These are phyloP conservation scores for Parotia lawesii DNA, from an alignment of 2,113 vertebrate species.

Conservation along the genomic window DNA sequence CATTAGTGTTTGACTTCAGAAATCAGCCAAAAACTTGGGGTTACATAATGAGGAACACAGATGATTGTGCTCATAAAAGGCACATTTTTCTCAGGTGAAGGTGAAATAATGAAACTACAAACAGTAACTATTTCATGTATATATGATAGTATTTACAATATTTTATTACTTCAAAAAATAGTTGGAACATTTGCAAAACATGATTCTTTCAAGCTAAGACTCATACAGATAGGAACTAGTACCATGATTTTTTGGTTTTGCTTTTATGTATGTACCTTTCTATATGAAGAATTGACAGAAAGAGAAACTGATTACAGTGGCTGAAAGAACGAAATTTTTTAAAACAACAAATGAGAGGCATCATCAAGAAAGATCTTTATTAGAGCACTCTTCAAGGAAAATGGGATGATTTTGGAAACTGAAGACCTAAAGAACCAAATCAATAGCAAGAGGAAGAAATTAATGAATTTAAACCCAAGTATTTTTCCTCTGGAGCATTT, in stretches of 20 bases:
- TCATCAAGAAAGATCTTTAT: neutral
- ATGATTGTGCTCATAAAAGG: neutral
- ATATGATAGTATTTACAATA: neutral
- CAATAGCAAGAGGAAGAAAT: neutral
- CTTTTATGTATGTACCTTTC: neutral
- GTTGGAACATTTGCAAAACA: neutral
- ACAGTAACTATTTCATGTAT: neutral
- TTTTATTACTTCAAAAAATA: neutral
- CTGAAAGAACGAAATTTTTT: neutral
- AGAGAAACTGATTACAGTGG: neutral
- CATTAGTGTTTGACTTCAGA: neutral
- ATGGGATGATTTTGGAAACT: neutral
- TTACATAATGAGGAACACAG: neutral
- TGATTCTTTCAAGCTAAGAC: neutral
- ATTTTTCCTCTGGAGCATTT: neutral
- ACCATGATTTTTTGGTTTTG: neutral
- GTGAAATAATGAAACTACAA: neutral
- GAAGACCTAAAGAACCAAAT: neutral
- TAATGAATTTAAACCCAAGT: neutral
- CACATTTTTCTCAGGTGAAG: neutral
- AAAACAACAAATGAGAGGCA: neutral
- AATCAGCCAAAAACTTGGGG: neutral
- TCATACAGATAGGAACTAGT: neutral
- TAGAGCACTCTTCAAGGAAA: neutral
- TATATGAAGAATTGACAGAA: neutral